Percentiles rank a stretch among this genome's conserved stretches.
These are phyloP conservation scores for Poeciliopsis paucimaculata DNA, from an alignment of 2,797 vertebrate species.

Conservation along the genomic window DNA sequence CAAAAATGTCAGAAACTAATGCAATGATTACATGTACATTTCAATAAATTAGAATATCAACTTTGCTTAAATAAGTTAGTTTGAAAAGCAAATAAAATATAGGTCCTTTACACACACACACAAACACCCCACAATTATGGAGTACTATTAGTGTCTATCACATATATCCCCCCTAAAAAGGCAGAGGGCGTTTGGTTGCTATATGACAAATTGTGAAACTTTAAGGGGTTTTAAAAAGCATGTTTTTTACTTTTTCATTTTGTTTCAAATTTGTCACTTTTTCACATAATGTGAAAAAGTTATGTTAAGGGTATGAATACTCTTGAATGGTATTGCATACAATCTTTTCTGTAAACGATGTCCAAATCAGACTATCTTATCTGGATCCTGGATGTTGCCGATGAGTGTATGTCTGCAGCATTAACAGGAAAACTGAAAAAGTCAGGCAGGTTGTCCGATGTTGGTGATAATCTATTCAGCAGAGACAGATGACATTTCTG, in stretches of 20 bases:
- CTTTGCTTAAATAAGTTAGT: background rate
- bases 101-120: background rate
- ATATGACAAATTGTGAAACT: background rate
- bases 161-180: background rate
- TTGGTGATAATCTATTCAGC: slow-evolving; percentile 69
- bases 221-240: background rate
- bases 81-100: background rate
- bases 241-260: background rate
- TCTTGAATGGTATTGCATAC: background rate
- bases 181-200: background rate
- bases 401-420: slow-evolving; percentile 31
- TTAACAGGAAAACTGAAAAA: slow-evolving; percentile 66
- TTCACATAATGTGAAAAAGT: background rate
- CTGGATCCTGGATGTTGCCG: slow-evolving; percentile 17
- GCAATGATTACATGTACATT: background rate
- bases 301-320: background rate
- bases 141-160: too few relatives aligned
- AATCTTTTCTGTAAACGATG: background rate
- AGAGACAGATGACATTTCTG: slow-evolving; percentile 79
- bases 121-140: too few relatives aligned
- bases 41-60: slow-evolving; percentile 1
- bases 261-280: background rate
- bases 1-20: background rate
- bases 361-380: background rate
- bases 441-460: slow-evolving; percentile 70